Base-by-base conservation (phyloP, 2,797 vertebrate species). In the Anas flavirostris region DNA sequence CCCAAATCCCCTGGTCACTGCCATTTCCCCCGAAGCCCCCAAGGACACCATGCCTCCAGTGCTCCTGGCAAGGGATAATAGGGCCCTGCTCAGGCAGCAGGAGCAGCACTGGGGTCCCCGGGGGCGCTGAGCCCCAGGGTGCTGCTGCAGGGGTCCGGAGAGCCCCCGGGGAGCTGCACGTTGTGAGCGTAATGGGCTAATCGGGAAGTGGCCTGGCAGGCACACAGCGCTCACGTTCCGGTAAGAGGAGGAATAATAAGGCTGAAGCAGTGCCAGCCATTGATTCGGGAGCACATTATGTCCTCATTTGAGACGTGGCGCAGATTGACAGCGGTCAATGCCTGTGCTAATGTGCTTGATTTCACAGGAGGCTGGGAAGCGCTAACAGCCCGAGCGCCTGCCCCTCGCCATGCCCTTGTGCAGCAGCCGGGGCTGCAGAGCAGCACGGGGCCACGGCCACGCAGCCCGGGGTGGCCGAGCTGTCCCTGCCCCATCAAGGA, bases 301-400 rank as follows among this genome's bases (percentile, higher is more conserved):
- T 89, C 53, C 84, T 91, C 73, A 46, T 90, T 80, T 85, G 84
- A 94, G 95, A 76, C 13, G 0, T 16, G 15, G 74, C 1, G 0
- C 39, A 22, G 92, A 95, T 92, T 94, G 91, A 83, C 91, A 81
- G 86, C 62, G 93, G 91, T 90, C 97, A 94, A 6, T 93, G 93
- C 87, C 72, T 53, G n/a, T 58, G 39, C 81, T 97, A 84, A 87
- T 85, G 73, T 16, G 43, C 48, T 77, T 88, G 90, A 80, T 91
- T 79, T 86, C 89, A 44, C 67, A 70, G 78, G 80, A 93, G 87
- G 67, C 70, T 1, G 0, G 37, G 80, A 88, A 94, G 67, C 35
- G 19, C 77, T 78, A 25, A 3, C 46, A 39, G 76, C 88, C 67
- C 6, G 1, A 59, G 77, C n/a, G 4, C 86, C 69, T 80, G 80